These are phyloP conservation scores for Brachionus sp. DNA, from an alignment of 1,140 invertebrate species.

Conservation along the genomic window DNA sequence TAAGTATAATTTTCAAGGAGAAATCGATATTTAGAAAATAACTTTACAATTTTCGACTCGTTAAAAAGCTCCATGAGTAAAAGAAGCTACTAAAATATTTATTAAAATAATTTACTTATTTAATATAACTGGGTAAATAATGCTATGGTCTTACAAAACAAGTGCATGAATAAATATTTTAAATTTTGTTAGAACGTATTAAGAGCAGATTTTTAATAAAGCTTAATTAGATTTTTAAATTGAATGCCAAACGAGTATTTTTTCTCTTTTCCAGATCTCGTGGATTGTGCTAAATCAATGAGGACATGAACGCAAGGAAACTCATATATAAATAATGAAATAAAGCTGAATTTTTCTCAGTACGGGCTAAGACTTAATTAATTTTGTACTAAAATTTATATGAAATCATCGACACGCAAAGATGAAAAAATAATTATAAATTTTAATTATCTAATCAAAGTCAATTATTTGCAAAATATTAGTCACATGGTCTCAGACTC, in stretches of 20 bases:
- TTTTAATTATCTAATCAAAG: background rate
- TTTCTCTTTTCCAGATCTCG: background rate
- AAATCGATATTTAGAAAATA: background rate
- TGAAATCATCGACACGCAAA: background rate
- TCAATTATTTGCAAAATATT: background rate
- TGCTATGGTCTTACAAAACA: too few relatives aligned
- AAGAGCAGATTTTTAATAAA: too few relatives aligned
- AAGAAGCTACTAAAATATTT: background rate
- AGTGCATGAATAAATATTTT: background rate
- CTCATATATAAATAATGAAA: background rate
- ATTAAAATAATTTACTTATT: background rate
- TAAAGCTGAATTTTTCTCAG: background rate
- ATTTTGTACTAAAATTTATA: background rate
- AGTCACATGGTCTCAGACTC: background rate
- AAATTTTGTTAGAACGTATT: too few relatives aligned
- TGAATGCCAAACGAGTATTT: background rate
- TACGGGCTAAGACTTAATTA: background rate
- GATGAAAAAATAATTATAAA: background rate
- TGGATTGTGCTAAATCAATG: background rate
- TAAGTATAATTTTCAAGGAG: background rate
- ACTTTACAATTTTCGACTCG: background rate
- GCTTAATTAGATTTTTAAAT: background rate
- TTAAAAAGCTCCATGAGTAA: background rate
- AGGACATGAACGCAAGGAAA: background rate
- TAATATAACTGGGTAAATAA: background rate